A percentile compares a stretch with the other conserved stretches of the same genome.
These are phyloP conservation scores for Spicauda simplicius DNA, from an alignment of 2,888 invertebrate genomes.

Conservation along the genomic window DNA sequence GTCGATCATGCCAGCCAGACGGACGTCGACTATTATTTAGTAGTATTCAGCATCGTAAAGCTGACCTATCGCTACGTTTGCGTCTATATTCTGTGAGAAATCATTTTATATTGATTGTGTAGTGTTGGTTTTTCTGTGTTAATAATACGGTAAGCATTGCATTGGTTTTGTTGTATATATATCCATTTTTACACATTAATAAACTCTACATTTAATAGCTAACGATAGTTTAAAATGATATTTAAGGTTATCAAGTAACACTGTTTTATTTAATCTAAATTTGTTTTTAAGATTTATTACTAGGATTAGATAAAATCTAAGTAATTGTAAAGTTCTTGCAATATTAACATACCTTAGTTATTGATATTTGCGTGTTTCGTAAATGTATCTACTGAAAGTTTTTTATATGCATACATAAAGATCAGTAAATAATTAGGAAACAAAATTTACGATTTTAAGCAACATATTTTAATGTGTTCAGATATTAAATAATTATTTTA, in stretches of 20 bases:
- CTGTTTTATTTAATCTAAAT: neutral
- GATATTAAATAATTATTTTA: too few relatives aligned
- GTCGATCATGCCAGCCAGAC: constrained; percentile 5
- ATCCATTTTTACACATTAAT: neutral
- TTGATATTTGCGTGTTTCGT: too few relatives aligned
- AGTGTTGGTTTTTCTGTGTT: constrained; percentile 16
- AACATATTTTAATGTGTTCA: too few relatives aligned
- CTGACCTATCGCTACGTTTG: constrained; percentile 49
- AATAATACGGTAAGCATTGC: constrained; percentile 1
- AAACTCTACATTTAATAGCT: neutral
- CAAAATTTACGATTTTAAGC: too few relatives aligned
- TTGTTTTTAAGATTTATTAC: neutral
- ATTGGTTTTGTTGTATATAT: neutral
- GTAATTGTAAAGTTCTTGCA: neutral
- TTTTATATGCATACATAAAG: too few relatives aligned
- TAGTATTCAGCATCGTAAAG: constrained; percentile 51
- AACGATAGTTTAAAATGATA: neutral
- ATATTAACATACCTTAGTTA: too few relatives aligned
- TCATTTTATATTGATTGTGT: neutral
- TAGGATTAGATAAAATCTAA: neutral
- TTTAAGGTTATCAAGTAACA: neutral
- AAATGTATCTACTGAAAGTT: too few relatives aligned
- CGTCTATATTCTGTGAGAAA: neutral
- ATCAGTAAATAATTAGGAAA: too few relatives aligned
- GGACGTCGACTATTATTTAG: constrained; percentile 17